These are phyloP conservation scores for Scaptomyza pallida DNA, from an alignment of 1,140 invertebrate genomes.

Conservation along the genomic window DNA sequence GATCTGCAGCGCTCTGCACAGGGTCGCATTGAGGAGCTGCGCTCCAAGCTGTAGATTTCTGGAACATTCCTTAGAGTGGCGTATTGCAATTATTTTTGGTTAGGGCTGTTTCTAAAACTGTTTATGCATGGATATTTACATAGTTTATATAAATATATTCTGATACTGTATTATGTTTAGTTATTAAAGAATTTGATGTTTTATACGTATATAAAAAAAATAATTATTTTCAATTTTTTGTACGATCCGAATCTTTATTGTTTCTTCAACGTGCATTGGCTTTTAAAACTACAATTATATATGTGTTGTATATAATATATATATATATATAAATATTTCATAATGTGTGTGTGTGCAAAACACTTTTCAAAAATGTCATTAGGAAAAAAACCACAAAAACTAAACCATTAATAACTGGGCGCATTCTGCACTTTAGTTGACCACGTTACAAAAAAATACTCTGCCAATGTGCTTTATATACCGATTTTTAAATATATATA, in stretches of 20 bases:
- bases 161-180: slow-evolving; percentile 59
- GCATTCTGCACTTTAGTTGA: slow-evolving; percentile 30
- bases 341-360: slow-evolving; percentile 49
- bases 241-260: slow-evolving; percentile 80
- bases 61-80: slow-evolving; percentile 33
- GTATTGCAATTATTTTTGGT: slow-evolving; percentile 19
- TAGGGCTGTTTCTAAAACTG: slow-evolving; percentile 28
- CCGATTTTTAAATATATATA: slow-evolving; percentile 20
- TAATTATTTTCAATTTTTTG: slow-evolving; percentile 36
- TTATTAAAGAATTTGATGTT: slow-evolving; percentile 40
- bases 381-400: slow-evolving; percentile 30
- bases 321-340: slow-evolving; percentile 45
- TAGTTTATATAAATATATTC: slow-evolving; percentile 4
- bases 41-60: slow-evolving; percentile 89
- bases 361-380: slow-evolving; percentile 65
- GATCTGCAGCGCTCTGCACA: slow-evolving; percentile 91
- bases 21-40: slow-evolving; percentile 89
- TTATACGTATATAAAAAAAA: not conserved
- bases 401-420: slow-evolving; percentile 57
- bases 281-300: slow-evolving; percentile 65
- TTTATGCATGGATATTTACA: slow-evolving; percentile 1
- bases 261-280: slow-evolving; percentile 74
- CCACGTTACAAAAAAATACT: slow-evolving; percentile 30
- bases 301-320: slow-evolving; percentile 38
- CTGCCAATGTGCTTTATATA: slow-evolving; percentile 30